phyloP scores from a whole-genome alignment of 35 echinoderm and acorn worm species.

The Nesometra sesokonis region DNA sequence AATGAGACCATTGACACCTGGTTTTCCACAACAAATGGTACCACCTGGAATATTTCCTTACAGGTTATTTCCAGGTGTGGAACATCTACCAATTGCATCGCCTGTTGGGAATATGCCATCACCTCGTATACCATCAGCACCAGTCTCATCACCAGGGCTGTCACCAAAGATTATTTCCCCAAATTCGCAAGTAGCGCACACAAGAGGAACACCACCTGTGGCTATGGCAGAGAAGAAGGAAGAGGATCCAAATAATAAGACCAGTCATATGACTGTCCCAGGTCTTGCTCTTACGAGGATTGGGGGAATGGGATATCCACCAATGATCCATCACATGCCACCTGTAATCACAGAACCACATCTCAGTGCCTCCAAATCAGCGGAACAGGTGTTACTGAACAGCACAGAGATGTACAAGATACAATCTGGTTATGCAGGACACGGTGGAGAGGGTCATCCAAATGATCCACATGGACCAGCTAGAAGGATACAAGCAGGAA shows the following conservation, averaged over 20 bases:
- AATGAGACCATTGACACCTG: background rate
- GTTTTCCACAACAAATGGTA: background rate
- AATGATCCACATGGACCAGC: background rate
- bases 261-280: background rate
- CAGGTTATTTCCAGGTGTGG: background rate
- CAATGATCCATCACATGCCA: background rate
- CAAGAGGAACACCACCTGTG: slow-evolving; percentile 32
- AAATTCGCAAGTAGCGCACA: slow-evolving; percentile 36
- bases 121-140: slow-evolving; percentile 47
- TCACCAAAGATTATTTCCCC: slow-evolving; percentile 90
- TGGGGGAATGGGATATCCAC: background rate
- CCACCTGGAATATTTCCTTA: background rate
- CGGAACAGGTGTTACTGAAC: background rate
- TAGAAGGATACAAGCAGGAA: background rate
- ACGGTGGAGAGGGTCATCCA: background rate
- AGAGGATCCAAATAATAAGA: background rate
- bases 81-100: slow-evolving; percentile 43
- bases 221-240: slow-evolving; percentile 48
- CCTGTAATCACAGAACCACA: background rate
- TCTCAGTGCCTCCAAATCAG: background rate
- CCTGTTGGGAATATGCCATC: slow-evolving; percentile 58
- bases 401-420: background rate
- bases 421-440: background rate
- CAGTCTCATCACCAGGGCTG: slow-evolving; percentile 64
- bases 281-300: background rate